A percentile compares a stretch with the other conserved stretches of the same genome.
These are phyloP conservation scores for Argyresthia goedartella DNA, from an alignment of 2,888 invertebrate genomes.

Conservation along the genomic window DNA sequence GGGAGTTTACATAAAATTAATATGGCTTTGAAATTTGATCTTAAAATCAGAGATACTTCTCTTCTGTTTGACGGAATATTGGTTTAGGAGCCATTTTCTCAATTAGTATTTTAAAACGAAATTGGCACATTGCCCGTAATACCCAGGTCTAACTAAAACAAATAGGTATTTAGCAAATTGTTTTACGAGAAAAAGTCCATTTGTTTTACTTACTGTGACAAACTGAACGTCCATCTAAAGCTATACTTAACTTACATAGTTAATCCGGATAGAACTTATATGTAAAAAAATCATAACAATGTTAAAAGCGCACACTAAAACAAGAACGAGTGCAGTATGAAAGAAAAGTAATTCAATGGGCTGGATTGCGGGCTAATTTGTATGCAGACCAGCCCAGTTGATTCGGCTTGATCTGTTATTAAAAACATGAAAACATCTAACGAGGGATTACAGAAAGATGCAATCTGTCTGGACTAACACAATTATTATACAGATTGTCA, in stretches of 20 bases:
- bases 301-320: neutral
- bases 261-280: constrained; percentile 12
- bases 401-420: too few species aligned
- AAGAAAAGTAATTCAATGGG: neutral
- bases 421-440: too few species aligned
- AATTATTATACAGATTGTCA: too few species aligned
- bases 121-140: neutral
- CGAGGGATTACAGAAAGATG: too few species aligned
- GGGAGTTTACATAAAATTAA: neutral
- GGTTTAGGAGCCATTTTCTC: neutral
- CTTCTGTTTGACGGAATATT: neutral
- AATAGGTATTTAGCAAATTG: neutral
- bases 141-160: neutral
- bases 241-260: neutral
- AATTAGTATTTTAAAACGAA: neutral
- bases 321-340: neutral
- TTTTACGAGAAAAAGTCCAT: neutral
- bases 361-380: neutral
- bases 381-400: neutral
- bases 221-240: neutral
- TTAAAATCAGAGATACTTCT: neutral
- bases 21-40: neutral
- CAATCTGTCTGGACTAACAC: too few species aligned
- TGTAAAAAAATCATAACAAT: neutral
- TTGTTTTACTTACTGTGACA: neutral